Base-by-base conservation (phyloP, 2,113 vertebrate species). In the Spea multiplicata region DNA sequence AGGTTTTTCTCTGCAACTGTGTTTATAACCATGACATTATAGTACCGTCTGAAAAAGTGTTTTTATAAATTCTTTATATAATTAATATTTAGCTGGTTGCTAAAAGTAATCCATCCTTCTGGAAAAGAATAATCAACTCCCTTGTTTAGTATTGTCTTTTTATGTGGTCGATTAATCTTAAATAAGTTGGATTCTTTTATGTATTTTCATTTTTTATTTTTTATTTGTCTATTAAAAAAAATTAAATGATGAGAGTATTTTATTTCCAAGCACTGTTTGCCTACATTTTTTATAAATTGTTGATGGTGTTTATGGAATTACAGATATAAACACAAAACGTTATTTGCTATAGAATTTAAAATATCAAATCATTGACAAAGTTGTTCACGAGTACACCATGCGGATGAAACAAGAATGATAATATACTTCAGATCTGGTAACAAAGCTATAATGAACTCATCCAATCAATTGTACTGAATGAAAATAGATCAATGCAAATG, bases 361-460 rank as follows among this genome's bases (percentile, higher is more conserved):
- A 84, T 84, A 73, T 82, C 80, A 70, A 74, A 81, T 83, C 75
- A 83, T 50, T 81, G 84, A 76, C 85, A 87, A 30, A 87, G 82
- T 80, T 71, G 7, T 82, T 70, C 81, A 30, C 47, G 79, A 80
- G 74, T 82, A 82, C 68, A 78, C 48, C 16, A 59, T 17, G 81
- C 86, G 59, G 83, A 85, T 47, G 8, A 66, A 71, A 64, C 73
- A 76, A 71, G 78, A 84, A 55, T 12, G 82, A 75, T 69, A 79
- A 81, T 76, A 81, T 76, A 74, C 71, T n/a, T 74, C 76, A 69
- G 66, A 48, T 81, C 79, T 76, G 81, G 68, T 73, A 85, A 59
- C 81, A 88, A 86, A 81, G 65, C 81, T 81, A 61, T 85, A 90
- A 88, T 76, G 82, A 86, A 82, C 10, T 10, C 64, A 67, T 75